Evolutionary conservation across 2,888 invertebrate species (phyloP).

Genomic region (Folsomia manolachei): DNA sequence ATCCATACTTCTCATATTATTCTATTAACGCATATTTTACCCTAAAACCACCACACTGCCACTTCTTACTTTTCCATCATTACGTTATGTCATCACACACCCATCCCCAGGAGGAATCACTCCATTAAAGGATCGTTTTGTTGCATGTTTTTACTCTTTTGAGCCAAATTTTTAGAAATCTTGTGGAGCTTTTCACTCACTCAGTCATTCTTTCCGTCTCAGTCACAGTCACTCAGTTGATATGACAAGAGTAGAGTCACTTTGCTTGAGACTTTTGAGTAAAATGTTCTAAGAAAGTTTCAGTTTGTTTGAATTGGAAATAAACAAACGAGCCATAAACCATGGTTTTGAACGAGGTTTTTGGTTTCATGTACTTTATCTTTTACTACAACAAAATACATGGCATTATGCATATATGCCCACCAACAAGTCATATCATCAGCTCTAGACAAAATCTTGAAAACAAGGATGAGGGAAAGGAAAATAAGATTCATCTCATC

Average conservation of each 20-base stretch:
- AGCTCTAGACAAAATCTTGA: background rate
- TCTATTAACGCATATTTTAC: constrained; percentile 1
- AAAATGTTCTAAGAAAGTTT: background rate
- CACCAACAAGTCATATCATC: constrained; percentile 2
- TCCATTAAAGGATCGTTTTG: background rate
- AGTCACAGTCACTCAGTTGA: constrained; percentile 3
- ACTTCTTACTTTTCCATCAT: background rate
- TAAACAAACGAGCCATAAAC: background rate
- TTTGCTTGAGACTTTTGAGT: background rate
- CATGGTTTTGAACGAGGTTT: no score
- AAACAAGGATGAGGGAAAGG: background rate
- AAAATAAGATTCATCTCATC: constrained; percentile 10
- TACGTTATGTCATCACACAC: constrained; percentile 13
- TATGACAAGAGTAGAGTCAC: constrained; percentile 7
- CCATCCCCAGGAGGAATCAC: background rate
- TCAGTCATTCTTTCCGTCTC: no score
- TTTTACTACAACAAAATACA: background rate
- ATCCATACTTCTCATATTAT: background rate
- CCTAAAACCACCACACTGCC: background rate
- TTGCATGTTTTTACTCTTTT: background rate
- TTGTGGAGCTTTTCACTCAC: constrained; percentile 10
- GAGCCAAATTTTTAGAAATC: background rate
- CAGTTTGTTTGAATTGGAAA: background rate
- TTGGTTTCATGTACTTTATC: background rate
- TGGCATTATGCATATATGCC: background rate